phyloP scores from a whole-genome alignment of 30 jellyfish, hydroid and myxozoan species.

The Hydractinia symbiolongicarpus region DNA sequence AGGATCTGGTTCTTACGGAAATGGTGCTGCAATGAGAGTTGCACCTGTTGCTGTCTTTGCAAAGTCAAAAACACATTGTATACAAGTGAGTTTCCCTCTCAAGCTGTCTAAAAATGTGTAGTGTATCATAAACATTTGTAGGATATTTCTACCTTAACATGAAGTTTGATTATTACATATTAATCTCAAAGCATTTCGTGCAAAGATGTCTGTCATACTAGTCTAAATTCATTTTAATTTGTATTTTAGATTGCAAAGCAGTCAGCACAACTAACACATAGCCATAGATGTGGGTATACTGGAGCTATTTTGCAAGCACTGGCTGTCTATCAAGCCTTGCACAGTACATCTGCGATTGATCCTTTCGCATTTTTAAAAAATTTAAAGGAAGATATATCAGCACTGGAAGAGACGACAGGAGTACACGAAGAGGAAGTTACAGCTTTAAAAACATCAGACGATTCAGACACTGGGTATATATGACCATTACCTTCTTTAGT shows the following conservation, averaged over 20 bases:
- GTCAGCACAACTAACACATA: slow-evolving; percentile 72
- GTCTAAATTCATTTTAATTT: neutral
- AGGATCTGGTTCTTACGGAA: slow-evolving; percentile 92
- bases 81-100: neutral
- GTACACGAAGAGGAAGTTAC: neutral
- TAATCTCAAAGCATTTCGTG: neutral
- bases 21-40: slow-evolving; percentile 99
- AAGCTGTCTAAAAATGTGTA: too few species aligned
- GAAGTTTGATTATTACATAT: neutral
- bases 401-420: slow-evolving; percentile 30
- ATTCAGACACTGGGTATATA: neutral
- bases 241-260: slow-evolving; percentile 61
- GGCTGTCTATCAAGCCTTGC: slow-evolving; percentile 55
- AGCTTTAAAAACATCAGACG: neutral
- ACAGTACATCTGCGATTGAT: slow-evolving; percentile 11
- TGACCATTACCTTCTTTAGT: neutral
- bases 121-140: neutral
- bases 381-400: slow-evolving; percentile 29
- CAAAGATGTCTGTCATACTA: too few species aligned
- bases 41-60: slow-evolving; percentile 80
- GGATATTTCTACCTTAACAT: neutral
- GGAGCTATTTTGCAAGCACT: slow-evolving; percentile 94
- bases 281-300: slow-evolving; percentile 67
- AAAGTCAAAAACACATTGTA: slow-evolving; percentile 29
- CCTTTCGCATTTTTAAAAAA: slow-evolving; percentile 36